Evolutionary conservation across 2,888 invertebrate genomes (phyloP).

Genomic region (Harpalus rubripes): DNA sequence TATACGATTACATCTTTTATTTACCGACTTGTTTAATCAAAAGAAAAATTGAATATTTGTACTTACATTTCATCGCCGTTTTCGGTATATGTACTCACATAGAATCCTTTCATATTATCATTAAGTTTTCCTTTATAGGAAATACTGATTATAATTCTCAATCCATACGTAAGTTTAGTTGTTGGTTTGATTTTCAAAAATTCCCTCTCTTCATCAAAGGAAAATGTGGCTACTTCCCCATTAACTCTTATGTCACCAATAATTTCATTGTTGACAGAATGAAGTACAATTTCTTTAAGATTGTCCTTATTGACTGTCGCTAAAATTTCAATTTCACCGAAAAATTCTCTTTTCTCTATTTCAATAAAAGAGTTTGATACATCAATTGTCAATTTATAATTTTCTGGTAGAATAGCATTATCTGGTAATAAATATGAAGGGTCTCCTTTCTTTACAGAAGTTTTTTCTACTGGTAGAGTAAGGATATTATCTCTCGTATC

Average conservation of each 20-base stretch:
- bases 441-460: neutral
- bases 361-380: constrained; percentile 61
- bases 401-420: constrained; percentile 63
- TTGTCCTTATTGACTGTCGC: constrained; percentile 46
- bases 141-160: constrained; percentile 70
- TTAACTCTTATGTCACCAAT: constrained; percentile 2
- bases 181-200: constrained; percentile 56
- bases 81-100: constrained; percentile 77
- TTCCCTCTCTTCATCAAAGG: constrained; percentile 50
- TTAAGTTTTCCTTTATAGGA: constrained; percentile 73
- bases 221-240: neutral
- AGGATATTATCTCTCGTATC: neutral
- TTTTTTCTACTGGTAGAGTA: neutral
- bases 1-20: too few relatives aligned
- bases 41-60: too few relatives aligned
- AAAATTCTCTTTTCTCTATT: constrained; percentile 59
- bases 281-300: constrained; percentile 67
- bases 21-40: too few relatives aligned
- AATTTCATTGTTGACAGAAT: constrained; percentile 57
- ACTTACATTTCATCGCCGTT: constrained; percentile 68
- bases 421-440: constrained; percentile 66
- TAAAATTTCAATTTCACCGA: constrained; percentile 67
- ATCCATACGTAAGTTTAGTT: constrained; percentile 23
- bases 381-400: constrained; percentile 68
- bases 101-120: constrained; percentile 78